Base-by-base conservation (phyloP, 2,888 invertebrate genomes). In the Bombylius major region DNA sequence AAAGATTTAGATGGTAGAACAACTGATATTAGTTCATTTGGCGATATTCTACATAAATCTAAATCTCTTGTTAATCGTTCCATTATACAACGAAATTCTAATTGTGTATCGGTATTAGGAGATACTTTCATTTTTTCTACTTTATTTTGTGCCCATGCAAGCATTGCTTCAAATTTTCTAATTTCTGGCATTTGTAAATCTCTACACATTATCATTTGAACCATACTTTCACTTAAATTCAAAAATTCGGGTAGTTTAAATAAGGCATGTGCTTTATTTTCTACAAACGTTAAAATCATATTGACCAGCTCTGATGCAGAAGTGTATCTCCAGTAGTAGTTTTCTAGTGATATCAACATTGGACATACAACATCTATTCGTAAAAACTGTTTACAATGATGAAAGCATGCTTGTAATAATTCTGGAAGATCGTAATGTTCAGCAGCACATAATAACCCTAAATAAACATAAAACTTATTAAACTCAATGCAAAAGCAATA, bases 361-460 rank as follows among this genome's bases (percentile, higher is more conserved):
- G 86, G 84, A 75, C 93, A 93, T 70, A 89, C 93, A 67, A 93
- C 89, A 76, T 93, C 92, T 71, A 92, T 89, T 65, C 92, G 81
- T 45, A 94, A 79, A 72, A 92, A 93, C 72, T 94, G 93, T 71
- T 94, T 94, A 65, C 93, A 92, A 68, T 94, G 94, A 70, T 94
- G 94, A 77, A 94, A 94, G 76, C 94, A 94, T 12, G 94, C 94
- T 70, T 94, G 93, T 59, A 94, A 78, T 55, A 94, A 77, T 70
- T 94, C 94, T 0, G 94, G 93, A 58, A 94, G 78, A 74, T 94
- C 94, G 72, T 93, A 94, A 71, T 94, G 94, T 68, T 94, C 94
- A 1, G 94, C 94, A 2, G 94, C 93, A 70, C 93, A 94, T 62
- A 94, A 90, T 39, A 94, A 80, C 1, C 74, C 74, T 73, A 50